Conservation (phyloP, 2,888 invertebrate genomes). For the Macrophya alboannulata region DNA sequence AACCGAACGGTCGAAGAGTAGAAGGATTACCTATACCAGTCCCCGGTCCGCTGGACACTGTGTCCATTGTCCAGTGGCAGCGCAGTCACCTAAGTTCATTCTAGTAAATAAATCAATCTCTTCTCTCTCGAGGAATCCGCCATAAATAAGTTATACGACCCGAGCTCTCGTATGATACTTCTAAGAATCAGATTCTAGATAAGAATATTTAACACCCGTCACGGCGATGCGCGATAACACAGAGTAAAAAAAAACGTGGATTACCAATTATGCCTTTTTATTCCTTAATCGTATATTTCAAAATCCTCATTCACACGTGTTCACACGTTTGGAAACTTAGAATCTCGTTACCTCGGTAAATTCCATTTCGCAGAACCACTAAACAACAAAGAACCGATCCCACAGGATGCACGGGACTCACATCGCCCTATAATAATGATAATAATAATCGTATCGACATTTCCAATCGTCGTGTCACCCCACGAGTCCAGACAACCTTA, state of each 20-base stretch:
- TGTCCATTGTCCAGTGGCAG: constrained; percentile 55
- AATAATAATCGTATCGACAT: constrained; percentile 41
- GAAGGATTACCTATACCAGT: constrained; percentile 38
- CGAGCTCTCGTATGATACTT: constrained; percentile 35
- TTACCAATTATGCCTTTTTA: background rate
- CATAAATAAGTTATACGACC: constrained; percentile 54
- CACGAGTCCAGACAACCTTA: constrained; percentile 38
- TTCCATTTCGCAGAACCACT: background rate
- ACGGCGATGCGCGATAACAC: background rate
- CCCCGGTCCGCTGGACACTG: constrained; percentile 45
- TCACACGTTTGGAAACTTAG: background rate
- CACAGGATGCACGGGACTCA: background rate
- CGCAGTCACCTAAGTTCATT: constrained; percentile 55
- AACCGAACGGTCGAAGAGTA: constrained; percentile 41
- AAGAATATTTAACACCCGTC: background rate
- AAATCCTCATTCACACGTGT: background rate
- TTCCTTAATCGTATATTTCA: background rate
- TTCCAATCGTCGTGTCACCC: constrained; percentile 39
- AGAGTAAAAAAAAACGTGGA: background rate
- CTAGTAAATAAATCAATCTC: constrained; percentile 57
- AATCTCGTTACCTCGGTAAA: background rate
- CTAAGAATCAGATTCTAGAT: constrained; percentile 21
- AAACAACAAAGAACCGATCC: constrained; percentile 16
- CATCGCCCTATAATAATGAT: background rate
- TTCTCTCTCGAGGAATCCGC: constrained; percentile 41